Conservation (phyloP, 2,113 vertebrate species). For the Aspidoscelis tigris region DNA sequence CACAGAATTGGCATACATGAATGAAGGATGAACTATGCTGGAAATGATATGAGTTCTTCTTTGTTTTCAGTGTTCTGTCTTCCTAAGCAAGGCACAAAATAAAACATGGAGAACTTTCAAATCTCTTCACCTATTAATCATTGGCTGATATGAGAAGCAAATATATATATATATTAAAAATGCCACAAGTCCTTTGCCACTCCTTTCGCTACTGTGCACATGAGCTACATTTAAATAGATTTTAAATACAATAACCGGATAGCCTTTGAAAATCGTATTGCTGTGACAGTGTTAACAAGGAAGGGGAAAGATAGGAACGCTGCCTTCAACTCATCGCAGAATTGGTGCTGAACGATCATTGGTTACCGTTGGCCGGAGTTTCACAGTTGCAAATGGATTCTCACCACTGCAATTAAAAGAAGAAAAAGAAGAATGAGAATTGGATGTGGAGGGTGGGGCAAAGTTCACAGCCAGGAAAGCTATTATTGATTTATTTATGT, state of each 20-base stretch:
- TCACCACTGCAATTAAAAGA: conserved; percentile 83
- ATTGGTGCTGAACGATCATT: conserved; percentile 94
- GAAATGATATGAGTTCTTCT: conserved; percentile 32
- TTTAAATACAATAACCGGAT: conserved; percentile 32
- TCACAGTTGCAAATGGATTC: conserved; percentile 94
- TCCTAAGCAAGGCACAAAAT: conserved; percentile 53
- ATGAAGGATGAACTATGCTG: conserved; percentile 46
- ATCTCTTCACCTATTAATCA: conserved; percentile 50
- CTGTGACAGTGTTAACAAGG: background rate
- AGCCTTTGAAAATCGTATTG: conserved; percentile 3
- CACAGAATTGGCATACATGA: conserved; percentile 38
- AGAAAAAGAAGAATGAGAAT: background rate
- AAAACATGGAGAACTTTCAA: conserved; percentile 59
- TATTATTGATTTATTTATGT: background rate
- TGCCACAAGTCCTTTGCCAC: conserved; percentile 43
- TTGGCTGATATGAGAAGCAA: conserved; percentile 50
- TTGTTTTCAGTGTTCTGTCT: conserved; percentile 46
- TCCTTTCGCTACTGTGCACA: conserved; percentile 39
- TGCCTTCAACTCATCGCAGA: conserved; percentile 68
- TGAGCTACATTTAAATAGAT: conserved; percentile 58
- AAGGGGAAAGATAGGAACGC: background rate
- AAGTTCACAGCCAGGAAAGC: background rate
- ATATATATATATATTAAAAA: background rate
- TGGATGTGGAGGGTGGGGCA: background rate
- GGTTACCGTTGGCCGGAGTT: conserved; percentile 92